Evolutionary conservation across 2,113 vertebrate species (phyloP).

Genomic region (Alces alces): DNA sequence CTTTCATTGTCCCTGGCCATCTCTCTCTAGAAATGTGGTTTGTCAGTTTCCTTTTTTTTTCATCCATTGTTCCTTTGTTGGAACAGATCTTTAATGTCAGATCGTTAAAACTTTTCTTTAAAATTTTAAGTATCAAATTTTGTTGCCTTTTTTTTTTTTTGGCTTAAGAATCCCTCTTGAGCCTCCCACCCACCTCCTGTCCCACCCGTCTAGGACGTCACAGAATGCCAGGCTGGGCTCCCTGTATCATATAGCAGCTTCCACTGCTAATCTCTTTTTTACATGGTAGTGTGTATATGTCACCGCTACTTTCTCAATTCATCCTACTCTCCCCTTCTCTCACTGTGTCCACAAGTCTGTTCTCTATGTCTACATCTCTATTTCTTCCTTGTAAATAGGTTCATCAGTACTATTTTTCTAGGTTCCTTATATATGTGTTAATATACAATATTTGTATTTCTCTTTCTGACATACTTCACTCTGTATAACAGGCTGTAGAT

Average conservation of each 20-base stretch:
- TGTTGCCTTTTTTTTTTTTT: not conserved
- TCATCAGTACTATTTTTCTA: not conserved
- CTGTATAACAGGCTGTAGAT: not conserved
- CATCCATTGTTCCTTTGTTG: not conserved
- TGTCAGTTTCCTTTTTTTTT: not conserved
- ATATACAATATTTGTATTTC: not conserved
- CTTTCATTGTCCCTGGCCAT: not conserved
- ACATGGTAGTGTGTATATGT: fast-evolving
- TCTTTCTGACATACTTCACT: not conserved
- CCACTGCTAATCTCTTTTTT: not conserved
- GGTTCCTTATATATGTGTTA: not conserved
- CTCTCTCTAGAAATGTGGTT: not conserved
- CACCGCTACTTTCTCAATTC: not conserved
- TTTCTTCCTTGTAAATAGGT: not conserved
- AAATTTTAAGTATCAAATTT: not conserved
- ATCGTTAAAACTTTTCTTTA: not conserved
- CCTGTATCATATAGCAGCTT: not conserved
- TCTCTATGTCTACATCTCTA: not conserved
- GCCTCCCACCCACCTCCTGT: not conserved
- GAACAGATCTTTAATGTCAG: not conserved
- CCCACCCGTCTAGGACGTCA: fast-evolving
- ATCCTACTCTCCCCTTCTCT: not conserved
- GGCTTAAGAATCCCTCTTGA: not conserved
- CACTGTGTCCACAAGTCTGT: not conserved
- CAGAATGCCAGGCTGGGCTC: not conserved